Conservation (phyloP, 2,113 vertebrate species). For the Anolis sagrei region DNA sequence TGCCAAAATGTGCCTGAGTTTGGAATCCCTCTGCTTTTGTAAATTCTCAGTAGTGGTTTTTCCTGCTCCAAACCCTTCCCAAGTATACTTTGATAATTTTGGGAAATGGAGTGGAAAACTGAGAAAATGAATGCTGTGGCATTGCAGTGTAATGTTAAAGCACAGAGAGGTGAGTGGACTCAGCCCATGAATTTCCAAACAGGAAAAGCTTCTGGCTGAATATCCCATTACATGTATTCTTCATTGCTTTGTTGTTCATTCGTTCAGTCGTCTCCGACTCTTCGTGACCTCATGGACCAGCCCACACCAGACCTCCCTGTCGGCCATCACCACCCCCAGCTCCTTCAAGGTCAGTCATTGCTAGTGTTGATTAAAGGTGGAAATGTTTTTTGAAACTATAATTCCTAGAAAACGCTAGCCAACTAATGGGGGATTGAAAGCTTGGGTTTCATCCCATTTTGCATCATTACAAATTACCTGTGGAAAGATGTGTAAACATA, state of each 20-base stretch:
- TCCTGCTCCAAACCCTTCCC: background rate
- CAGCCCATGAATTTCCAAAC: background rate
- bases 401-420: too few relatives aligned
- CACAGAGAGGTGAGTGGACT: background rate
- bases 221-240: background rate
- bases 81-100: background rate
- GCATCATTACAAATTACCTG: background rate
- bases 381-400: too few relatives aligned
- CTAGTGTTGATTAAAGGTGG: background rate
- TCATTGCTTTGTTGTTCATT: too few relatives aligned
- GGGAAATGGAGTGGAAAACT: background rate
- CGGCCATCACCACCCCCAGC: too few relatives aligned
- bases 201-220: background rate
- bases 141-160: background rate
- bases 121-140: background rate
- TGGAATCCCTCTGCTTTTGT: background rate
- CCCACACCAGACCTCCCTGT: too few relatives aligned
- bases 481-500: background rate
- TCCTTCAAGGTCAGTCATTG: too few relatives aligned
- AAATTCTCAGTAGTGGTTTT: background rate
- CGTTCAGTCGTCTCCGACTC: too few relatives aligned
- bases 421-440: too few relatives aligned
- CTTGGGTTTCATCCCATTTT: background rate
- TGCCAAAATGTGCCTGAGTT: background rate
- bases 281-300: too few relatives aligned